Evolutionary conservation across 1,140 invertebrate species (phyloP), one percentile per base, ranked within the genome.

Genomic region (Eciton burchellii): DNA sequence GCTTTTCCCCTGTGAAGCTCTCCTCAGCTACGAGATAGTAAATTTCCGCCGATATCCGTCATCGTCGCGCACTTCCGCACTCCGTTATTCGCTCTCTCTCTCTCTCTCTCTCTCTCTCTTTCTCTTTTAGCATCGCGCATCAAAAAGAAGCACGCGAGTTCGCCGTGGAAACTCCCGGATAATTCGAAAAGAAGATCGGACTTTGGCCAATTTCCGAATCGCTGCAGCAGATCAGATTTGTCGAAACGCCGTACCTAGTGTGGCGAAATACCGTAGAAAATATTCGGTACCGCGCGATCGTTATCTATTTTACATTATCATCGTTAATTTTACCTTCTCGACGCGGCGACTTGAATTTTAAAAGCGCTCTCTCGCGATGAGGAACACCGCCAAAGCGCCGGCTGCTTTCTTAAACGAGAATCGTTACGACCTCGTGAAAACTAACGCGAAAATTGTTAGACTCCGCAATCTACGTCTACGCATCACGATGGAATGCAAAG

Each of bases 161-260:
- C 74, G 74, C 70, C 52, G 43, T 59, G 57, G 83, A 84, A 91
- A 88, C 89, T 90, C 52, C 2, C 35, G 59, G 62, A 84, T 85
- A 90, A 91, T 91, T 89, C 88, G 88, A 83, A 86, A 89, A 63
- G 72, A 87, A 85, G 45, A 84, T 76, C 49, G 11, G 70, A 70
- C 63, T 70, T 74, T 56, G 54, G 60, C 60, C 35, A 47, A 66
- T 68, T 74, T 81, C 83, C 63, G 84, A 89, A 89, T 90, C 84
- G 85, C 41, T 62, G 79, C 81, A 88, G 89, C 82, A 70, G n/a
- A n/a, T 65, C 89, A 70, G 88, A 91, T 90, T 90, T 88, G 89
- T 87, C 86, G 86, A 88, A 35, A 6, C 35, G 52, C 63, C 56
- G 21, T 70, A 87, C 65, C 86, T 87, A 49, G 68, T 57, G 49